A percentile compares a stretch with the other conserved stretches of the same genome.
Conservation (phyloP, 2,113 vertebrate species). For the Leucoraja erinaceus region DNA sequence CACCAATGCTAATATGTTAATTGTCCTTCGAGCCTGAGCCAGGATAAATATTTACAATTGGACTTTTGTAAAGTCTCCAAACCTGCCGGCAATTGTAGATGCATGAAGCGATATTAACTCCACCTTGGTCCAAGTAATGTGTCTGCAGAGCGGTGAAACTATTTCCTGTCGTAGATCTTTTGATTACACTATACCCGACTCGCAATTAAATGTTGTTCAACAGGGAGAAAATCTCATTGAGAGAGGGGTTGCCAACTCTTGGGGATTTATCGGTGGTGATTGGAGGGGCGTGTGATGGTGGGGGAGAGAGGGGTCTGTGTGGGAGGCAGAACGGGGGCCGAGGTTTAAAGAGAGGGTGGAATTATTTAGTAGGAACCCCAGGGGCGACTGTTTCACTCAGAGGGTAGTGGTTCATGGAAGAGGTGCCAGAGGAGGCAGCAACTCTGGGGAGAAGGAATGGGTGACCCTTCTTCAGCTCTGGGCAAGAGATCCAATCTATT, state of each 20-base stretch:
- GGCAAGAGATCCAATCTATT: too few relatives aligned
- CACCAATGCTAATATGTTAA: background rate
- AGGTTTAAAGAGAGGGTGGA: too few relatives aligned
- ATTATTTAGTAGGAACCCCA: too few relatives aligned
- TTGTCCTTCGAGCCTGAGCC: background rate
- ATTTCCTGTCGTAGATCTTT: background rate
- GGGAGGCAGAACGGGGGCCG: too few relatives aligned
- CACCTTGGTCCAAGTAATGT: background rate
- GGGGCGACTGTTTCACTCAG: too few relatives aligned
- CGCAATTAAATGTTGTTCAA: background rate
- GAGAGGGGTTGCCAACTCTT: background rate
- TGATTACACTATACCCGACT: background rate
- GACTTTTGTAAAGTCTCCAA: constrained; percentile 17
- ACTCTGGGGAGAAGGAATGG: too few relatives aligned
- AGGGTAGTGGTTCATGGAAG: too few relatives aligned
- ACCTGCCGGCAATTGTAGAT: background rate
- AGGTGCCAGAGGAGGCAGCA: too few relatives aligned
- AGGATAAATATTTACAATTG: background rate
- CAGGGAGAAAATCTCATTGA: background rate
- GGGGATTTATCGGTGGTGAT: background rate
- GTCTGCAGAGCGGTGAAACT: background rate
- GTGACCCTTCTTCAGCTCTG: too few relatives aligned
- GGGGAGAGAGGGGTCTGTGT: too few relatives aligned
- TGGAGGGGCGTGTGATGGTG: too few relatives aligned
- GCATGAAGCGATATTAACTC: background rate